These are phyloP conservation scores for Chloropsis hardwickii DNA, from an alignment of 2,113 vertebrate species.

Conservation along the genomic window DNA sequence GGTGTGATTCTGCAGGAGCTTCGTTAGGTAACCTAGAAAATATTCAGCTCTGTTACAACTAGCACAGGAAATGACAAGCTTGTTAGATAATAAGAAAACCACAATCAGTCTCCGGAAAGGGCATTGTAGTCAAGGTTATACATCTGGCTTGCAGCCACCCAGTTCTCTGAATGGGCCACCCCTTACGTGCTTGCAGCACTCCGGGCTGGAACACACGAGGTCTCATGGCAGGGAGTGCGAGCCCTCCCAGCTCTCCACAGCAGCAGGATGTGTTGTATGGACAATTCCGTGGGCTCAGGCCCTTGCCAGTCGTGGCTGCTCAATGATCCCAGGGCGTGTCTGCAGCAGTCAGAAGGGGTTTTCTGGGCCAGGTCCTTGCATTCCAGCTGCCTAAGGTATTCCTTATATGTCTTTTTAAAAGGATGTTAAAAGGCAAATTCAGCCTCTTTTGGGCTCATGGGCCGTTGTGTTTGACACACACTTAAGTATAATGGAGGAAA, in stretches of 20 bases:
- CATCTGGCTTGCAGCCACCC: not conserved
- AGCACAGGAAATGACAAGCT: slow-evolving; percentile 34
- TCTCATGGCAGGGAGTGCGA: not conserved
- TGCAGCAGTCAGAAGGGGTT: not conserved
- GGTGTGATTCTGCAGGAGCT: slow-evolving; percentile 91
- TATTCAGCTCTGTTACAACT: slow-evolving; percentile 63
- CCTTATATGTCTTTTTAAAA: not conserved
- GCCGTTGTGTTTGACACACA: not conserved
- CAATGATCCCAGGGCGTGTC: not conserved
- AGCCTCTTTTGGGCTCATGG: not conserved
- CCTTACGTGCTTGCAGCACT: not conserved
- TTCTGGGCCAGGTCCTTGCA: not conserved
- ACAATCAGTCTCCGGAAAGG: not conserved
- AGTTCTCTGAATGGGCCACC: not conserved
- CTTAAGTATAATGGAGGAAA: not conserved
- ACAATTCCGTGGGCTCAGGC: not conserved
- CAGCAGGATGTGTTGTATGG: not conserved
- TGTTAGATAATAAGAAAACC: not conserved
- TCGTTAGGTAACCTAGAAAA: slow-evolving; percentile 89
- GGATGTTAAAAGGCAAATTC: not conserved
- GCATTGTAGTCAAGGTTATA: slow-evolving; percentile 3
- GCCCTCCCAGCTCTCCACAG: not conserved
- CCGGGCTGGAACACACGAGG: not conserved
- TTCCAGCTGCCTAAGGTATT: not conserved
- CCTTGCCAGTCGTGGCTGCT: not conserved